Evolutionary conservation across 1,140 invertebrate genomes (phyloP).

Genomic region (Anastatus disparis): DNA sequence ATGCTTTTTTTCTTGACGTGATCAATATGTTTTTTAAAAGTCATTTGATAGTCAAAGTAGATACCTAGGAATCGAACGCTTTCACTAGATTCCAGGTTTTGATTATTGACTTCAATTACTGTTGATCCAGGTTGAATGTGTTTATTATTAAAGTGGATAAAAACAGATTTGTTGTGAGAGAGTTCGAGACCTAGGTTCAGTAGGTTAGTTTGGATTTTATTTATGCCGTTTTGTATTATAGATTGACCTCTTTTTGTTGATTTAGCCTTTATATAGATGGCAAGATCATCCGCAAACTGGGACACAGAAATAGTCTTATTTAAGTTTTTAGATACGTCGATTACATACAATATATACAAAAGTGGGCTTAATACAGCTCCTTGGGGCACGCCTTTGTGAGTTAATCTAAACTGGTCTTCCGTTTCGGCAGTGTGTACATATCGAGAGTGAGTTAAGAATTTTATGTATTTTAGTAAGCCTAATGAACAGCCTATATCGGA

Average conservation of each 20-base stretch:
- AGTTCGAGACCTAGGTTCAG: neutral
- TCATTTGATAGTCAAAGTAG: neutral
- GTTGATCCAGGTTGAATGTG: neutral
- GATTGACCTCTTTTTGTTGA: neutral
- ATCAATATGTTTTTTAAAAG: neutral
- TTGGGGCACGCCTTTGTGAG: neutral
- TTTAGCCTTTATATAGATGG: neutral
- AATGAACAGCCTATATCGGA: neutral
- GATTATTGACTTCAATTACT: neutral
- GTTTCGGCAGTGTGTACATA: neutral
- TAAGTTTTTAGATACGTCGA: neutral
- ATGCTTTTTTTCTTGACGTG: neutral
- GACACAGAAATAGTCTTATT: neutral
- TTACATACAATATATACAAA: conserved; percentile 11
- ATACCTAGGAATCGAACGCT: neutral
- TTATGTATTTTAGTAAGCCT: neutral
- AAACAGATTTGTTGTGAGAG: neutral
- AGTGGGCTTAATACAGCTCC: neutral
- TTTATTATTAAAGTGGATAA: neutral
- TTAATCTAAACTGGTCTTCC: neutral
- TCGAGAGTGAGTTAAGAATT: neutral
- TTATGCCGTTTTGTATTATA: no score
- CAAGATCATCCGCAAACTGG: conserved; percentile 11
- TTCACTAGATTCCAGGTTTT: neutral
- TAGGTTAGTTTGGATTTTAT: neutral